A percentile compares a stretch with the other conserved stretches of the same genome.
Evolutionary conservation across 2,888 invertebrate genomes (phyloP).

Genomic region (Laothoe populi): DNA sequence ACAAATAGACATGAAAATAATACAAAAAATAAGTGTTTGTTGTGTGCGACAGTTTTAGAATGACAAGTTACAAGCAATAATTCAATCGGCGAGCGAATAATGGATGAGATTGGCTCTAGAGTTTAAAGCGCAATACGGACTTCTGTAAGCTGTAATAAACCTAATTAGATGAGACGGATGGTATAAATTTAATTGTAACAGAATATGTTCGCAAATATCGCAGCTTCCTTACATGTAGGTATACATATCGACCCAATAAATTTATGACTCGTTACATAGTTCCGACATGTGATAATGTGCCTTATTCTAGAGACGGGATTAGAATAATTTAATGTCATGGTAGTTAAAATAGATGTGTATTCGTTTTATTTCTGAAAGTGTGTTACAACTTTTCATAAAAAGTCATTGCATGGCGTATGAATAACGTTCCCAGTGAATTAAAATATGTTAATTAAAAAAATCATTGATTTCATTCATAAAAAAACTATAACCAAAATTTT

Average conservation of each 20-base stretch:
- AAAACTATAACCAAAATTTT: too few relatives aligned
- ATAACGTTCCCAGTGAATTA: too few relatives aligned
- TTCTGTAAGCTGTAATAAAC: conserved; percentile 33
- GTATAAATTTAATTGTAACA: conserved; percentile 28
- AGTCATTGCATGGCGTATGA: too few relatives aligned
- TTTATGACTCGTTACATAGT: conserved; percentile 34
- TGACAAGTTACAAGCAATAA: conserved; percentile 40
- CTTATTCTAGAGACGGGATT: conserved; percentile 5
- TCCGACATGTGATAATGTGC: conserved; percentile 22
- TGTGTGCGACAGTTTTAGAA: conserved; percentile 35
- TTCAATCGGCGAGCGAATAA: conserved; percentile 46
- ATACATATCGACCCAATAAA: conserved; percentile 30
- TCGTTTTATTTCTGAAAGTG: background rate
- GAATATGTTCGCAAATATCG: conserved; percentile 1
- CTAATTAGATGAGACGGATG: conserved; percentile 28
- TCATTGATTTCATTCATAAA: too few relatives aligned
- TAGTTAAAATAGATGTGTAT: background rate
- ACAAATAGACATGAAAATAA: conserved; percentile 26
- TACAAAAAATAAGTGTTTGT: conserved; percentile 27
- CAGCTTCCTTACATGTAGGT: conserved; percentile 3
- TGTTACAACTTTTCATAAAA: background rate
- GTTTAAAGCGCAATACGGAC: conserved; percentile 37
- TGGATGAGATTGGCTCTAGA: conserved; percentile 43
- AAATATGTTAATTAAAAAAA: too few relatives aligned
- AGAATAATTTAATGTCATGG: conserved; percentile 14